A percentile compares a stretch with the other conserved stretches of the same genome.
These are phyloP conservation scores for Melitaea cinxia DNA, from an alignment of 1,140 invertebrate genomes.

Conservation along the genomic window DNA sequence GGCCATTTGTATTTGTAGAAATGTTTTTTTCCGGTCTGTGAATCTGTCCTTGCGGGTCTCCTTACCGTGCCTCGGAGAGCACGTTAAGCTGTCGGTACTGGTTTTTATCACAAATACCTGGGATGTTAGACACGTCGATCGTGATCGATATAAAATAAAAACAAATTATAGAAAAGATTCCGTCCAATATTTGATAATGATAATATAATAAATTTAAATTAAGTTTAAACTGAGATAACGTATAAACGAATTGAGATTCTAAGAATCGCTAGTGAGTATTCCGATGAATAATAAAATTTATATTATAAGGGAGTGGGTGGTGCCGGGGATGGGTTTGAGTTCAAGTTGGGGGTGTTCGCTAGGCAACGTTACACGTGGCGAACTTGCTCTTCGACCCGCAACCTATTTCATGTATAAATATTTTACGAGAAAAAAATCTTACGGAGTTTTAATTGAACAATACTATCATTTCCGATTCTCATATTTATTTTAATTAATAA, in stretches of 20 bases:
- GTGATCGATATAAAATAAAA: neutral
- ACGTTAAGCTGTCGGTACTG: too few species aligned
- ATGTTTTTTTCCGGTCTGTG: too few species aligned
- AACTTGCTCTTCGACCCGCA: constrained; percentile 1
- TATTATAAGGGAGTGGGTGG: neutral
- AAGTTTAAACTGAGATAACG: neutral
- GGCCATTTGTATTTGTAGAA: too few species aligned
- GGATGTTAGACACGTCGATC: too few species aligned
- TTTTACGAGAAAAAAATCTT: neutral
- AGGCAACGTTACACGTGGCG: constrained; percentile 19
- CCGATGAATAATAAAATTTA: constrained; percentile 7
- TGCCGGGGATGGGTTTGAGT: neutral
- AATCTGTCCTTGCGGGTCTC: too few species aligned
- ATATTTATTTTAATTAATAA: neutral
- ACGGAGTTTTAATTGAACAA: neutral
- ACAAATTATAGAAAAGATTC: neutral
- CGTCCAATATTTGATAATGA: neutral
- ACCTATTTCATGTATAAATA: neutral
- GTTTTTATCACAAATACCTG: too few species aligned
- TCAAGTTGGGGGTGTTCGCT: neutral
- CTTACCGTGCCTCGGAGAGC: too few species aligned
- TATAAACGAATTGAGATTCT: neutral
- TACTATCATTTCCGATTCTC: neutral
- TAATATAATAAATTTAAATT: neutral
- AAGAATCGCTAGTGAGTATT: constrained; percentile 1